A percentile compares a stretch with the other conserved stretches of the same genome.
phyloP scores from a whole-genome alignment of 2,797 vertebrate species.

The Epinephelus coioides region DNA sequence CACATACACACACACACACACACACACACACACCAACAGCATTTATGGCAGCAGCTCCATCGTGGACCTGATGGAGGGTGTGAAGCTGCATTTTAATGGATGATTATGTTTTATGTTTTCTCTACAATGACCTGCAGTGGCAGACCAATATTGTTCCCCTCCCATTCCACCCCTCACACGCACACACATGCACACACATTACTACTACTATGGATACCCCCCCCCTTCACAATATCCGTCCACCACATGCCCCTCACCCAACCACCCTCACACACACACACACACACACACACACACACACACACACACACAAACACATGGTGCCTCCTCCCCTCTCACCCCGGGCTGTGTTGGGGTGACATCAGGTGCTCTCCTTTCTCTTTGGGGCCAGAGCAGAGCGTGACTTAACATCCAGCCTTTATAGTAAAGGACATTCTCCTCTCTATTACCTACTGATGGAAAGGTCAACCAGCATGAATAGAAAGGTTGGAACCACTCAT shows the following conservation, averaged over 20 bases:
- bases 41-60: slow-evolving; percentile 74
- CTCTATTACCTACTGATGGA: slow-evolving; percentile 80
- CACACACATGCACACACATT: slow-evolving; percentile 35
- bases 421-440: slow-evolving; percentile 81
- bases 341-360: slow-evolving; percentile 58
- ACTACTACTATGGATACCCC: slow-evolving; percentile 29
- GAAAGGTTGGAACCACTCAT: slow-evolving; percentile 70
- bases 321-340: slow-evolving; percentile 50
- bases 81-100: slow-evolving; percentile 87
- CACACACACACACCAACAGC: slow-evolving; percentile 43
- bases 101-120: slow-evolving; percentile 85
- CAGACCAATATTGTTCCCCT: slow-evolving; percentile 75
- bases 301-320: background rate
- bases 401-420: slow-evolving; percentile 82
- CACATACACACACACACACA: slow-evolving; percentile 27
- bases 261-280: background rate
- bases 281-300: background rate
- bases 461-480: slow-evolving; percentile 79
- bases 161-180: slow-evolving; percentile 16
- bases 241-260: slow-evolving; percentile 62
- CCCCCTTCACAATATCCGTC: slow-evolving; percentile 58
- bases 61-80: slow-evolving; percentile 79
- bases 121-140: slow-evolving; percentile 77
- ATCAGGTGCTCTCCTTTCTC: slow-evolving; percentile 65
- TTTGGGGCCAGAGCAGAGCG: slow-evolving; percentile 63